Evolutionary conservation across 2,888 invertebrate genomes (phyloP).

Genomic region (Eupithecia pulchellata): DNA sequence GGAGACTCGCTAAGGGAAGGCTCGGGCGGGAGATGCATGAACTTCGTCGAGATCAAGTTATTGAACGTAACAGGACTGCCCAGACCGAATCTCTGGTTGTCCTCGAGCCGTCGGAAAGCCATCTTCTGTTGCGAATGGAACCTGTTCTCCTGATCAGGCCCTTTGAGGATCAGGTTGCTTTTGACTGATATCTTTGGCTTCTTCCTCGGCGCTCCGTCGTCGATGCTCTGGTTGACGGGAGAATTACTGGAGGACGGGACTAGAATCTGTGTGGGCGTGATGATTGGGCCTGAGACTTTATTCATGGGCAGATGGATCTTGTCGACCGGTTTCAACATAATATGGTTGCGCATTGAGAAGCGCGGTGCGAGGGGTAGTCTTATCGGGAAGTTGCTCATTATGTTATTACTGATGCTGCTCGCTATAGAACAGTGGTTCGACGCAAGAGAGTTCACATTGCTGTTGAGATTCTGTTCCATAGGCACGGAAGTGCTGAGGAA

Average conservation of each 20-base stretch:
- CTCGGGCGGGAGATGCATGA: slow-evolving; percentile 77
- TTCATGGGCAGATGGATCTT: slow-evolving; percentile 69
- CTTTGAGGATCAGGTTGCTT: slow-evolving; percentile 80
- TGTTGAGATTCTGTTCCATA: slow-evolving; percentile 68
- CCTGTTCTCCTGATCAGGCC: slow-evolving; percentile 80
- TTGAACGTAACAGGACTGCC: slow-evolving; percentile 77
- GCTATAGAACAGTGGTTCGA: slow-evolving; percentile 66
- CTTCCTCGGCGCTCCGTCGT: slow-evolving; percentile 75
- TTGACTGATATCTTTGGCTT: slow-evolving; percentile 83
- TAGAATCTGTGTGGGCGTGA: slow-evolving; percentile 75
- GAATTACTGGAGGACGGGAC: slow-evolving; percentile 76
- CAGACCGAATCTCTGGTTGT: slow-evolving; percentile 74
- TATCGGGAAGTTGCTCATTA: slow-evolving; percentile 79
- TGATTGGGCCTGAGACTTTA: slow-evolving; percentile 76
- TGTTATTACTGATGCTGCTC: slow-evolving; percentile 66
- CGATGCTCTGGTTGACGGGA: slow-evolving; percentile 65
- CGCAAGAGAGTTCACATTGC: slow-evolving; percentile 64
- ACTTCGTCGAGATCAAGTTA: slow-evolving; percentile 78
- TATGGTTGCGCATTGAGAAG: slow-evolving; percentile 68
- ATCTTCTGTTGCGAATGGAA: slow-evolving; percentile 82
- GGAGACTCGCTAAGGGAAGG: slow-evolving; percentile 73
- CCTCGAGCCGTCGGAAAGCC: slow-evolving; percentile 77
- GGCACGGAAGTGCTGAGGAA: slow-evolving; percentile 69
- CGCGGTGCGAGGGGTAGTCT: slow-evolving; percentile 67
- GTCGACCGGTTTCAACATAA: slow-evolving; percentile 72